A percentile compares a stretch with the other conserved stretches of the same genome.
These are phyloP conservation scores for Vireo griseus DNA, from an alignment of 2,797 vertebrate species.

Conservation along the genomic window DNA sequence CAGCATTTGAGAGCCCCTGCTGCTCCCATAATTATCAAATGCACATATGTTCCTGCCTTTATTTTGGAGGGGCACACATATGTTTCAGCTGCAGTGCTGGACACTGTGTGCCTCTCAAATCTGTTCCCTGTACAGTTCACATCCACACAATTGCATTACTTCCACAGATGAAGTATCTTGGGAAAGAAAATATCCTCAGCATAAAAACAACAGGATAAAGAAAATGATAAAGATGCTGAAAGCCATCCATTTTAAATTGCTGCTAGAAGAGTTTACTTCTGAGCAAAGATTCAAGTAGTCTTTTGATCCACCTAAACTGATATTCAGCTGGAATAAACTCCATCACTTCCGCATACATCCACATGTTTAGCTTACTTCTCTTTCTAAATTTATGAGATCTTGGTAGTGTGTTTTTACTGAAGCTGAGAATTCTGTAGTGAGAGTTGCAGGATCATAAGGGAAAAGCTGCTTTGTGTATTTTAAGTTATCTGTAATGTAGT, in stretches of 20 bases:
- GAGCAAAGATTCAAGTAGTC: not conserved
- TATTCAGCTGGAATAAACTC: not conserved
- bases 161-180: not conserved
- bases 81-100: not conserved
- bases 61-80: accelerated
- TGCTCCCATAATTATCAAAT: not conserved
- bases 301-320: not conserved
- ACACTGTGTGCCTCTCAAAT: not conserved
- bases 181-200: not conserved
- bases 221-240: not conserved
- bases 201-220: not conserved
- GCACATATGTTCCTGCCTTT: not conserved
- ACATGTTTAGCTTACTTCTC: not conserved
- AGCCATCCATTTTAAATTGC: not conserved
- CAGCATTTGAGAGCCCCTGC: not conserved
- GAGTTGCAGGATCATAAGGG: not conserved
- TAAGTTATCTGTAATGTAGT: not conserved
- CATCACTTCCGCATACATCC: not conserved
- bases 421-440: not conserved
- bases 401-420: not conserved
- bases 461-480: not conserved
- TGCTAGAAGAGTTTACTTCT: not conserved
- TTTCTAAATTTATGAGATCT: not conserved
- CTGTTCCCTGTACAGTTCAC: not conserved
- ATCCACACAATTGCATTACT: not conserved